Base-by-base conservation (phyloP, 2,888 invertebrate species). In the Drosophila hamatofila region DNA sequence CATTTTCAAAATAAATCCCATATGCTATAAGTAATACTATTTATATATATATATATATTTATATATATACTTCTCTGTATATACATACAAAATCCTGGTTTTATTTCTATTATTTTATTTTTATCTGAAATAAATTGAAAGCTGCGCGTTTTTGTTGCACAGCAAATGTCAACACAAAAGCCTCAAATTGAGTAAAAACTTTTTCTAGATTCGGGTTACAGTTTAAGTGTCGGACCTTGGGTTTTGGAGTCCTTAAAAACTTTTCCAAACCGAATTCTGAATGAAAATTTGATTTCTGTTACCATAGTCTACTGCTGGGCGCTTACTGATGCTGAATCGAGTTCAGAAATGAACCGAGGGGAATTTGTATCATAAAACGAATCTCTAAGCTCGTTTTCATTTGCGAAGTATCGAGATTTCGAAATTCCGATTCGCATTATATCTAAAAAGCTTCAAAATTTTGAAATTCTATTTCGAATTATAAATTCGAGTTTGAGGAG, bases 1-100 rank as follows among this genome's bases (percentile, higher is more conserved):
- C 11, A 25, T 52, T 25, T 76, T 60, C 30, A 59, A 68, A 76
- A 76, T 63, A 72, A 81, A 77, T 54, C 81, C 67, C 61, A 42
- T 75, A 64, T 21, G 39, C 51, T 51, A 51, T 76, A 77, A 69
- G 68, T 39, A 42, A 46, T 42, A 62, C 30, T 35, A 54, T 42
- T 48, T 58, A 48, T 23, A 44, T 14, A 11, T 48, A 11, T 9
- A 48, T 27, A n/a, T 4, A 27, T 27, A 27, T n/a, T 21, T 30
- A 48, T 21, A 14, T 14, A 44, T 48, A n/a, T 48, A n/a, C 27
- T 48, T 9, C 46, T 46, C 27, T 25, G 46, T 46, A 14, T 49
- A 21, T 33, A 18, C 14, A 42, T 44, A 12, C 30, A 21, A 37
- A 51, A 16, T 14, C 37, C 14, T 65, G 7, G n/a, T 73, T 65